Evolutionary conservation across 2,113 vertebrate species (phyloP).

Genomic region (Atractosteus spatula): DNA sequence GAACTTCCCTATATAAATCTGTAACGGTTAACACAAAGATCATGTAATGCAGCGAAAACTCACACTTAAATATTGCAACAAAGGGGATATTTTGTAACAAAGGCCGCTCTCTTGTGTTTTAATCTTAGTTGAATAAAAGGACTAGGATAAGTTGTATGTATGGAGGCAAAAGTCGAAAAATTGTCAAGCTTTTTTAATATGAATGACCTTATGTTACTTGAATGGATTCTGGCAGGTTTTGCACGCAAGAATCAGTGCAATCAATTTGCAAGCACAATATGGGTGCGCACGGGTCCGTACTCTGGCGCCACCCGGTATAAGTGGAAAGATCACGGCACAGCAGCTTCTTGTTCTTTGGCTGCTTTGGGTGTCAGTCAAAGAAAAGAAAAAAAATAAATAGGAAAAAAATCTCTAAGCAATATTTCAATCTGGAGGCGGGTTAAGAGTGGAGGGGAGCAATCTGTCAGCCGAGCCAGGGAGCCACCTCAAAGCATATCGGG

Average conservation of each 20-base stretch:
- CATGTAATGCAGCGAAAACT: too few relatives aligned
- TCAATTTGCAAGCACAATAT: background rate
- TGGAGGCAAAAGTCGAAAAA: too few relatives aligned
- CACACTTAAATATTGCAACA: too few relatives aligned
- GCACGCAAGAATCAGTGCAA: background rate
- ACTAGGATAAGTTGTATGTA: too few relatives aligned
- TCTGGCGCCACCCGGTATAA: conserved; percentile 56
- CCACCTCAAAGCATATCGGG: conserved; percentile 89
- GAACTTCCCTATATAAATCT: too few relatives aligned
- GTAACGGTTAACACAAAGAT: too few relatives aligned
- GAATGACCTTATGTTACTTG: too few relatives aligned
- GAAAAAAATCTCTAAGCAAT: conserved; percentile 63
- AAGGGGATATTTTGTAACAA: too few relatives aligned
- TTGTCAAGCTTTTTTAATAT: too few relatives aligned
- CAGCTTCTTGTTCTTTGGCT: conserved; percentile 64
- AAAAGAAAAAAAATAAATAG: conserved; percentile 41
- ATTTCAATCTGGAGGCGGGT: conserved; percentile 76
- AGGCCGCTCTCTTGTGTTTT: too few relatives aligned
- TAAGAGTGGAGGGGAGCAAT: conserved; percentile 75
- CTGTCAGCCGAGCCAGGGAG: conserved; percentile 81
- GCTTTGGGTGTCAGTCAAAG: conserved; percentile 78
- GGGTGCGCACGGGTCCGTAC: conserved; percentile 30
- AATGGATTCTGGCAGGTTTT: background rate
- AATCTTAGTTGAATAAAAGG: too few relatives aligned
- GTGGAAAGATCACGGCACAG: conserved; percentile 35